These are phyloP conservation scores for Synergus gifuensis DNA, from an alignment of 2,888 invertebrate species.

Conservation along the genomic window DNA sequence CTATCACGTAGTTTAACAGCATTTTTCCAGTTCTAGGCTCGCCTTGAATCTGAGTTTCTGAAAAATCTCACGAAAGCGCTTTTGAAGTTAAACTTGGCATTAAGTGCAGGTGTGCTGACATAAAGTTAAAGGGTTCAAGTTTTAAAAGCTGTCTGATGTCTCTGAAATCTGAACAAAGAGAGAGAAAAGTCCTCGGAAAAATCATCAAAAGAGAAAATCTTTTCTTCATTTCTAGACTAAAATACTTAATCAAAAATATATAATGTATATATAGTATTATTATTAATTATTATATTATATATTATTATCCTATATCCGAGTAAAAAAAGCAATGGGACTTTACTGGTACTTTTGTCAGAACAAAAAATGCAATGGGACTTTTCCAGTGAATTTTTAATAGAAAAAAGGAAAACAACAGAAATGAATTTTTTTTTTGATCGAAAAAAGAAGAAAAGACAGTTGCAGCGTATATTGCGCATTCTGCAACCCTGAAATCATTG, in stretches of 20 bases:
- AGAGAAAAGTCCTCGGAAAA: background rate
- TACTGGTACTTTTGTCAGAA: no score
- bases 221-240: background rate
- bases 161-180: slow-evolving; percentile 5
- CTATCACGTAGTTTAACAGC: no score
- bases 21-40: no score
- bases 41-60: background rate
- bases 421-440: background rate
- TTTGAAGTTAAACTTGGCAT: slow-evolving; percentile 26
- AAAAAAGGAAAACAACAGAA: background rate
- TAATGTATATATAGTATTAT: background rate
- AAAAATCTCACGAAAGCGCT: slow-evolving; percentile 1
- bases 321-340: no score
- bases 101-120: slow-evolving; percentile 28
- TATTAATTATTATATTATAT: background rate
- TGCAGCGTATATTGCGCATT: slow-evolving; percentile 56
- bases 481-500: slow-evolving; percentile 60
- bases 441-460: slow-evolving; percentile 55
- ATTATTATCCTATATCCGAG: no score
- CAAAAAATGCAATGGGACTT: no score
- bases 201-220: background rate
- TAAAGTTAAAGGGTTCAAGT: slow-evolving; percentile 11
- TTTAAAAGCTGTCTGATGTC: background rate
- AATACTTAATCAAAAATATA: background rate
- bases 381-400: background rate